These are phyloP conservation scores for Macroteleia sp. DNA, from an alignment of 2,888 invertebrate genomes.

Conservation along the genomic window DNA sequence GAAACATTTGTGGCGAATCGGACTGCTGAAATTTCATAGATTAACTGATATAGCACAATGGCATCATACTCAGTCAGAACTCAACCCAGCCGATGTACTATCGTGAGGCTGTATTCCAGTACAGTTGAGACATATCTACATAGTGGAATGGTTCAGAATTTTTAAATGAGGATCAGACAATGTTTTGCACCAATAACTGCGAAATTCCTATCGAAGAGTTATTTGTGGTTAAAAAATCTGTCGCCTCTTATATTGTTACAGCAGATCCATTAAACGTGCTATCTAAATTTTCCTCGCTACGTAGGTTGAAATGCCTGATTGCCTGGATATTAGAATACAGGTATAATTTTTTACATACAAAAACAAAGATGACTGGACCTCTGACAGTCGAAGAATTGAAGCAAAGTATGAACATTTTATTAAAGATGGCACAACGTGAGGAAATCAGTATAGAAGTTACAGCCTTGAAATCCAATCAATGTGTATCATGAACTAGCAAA, in stretches of 20 bases:
- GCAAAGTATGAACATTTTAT: too few species aligned
- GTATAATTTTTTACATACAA: too few species aligned
- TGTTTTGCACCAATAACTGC: not conserved
- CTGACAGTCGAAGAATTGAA: too few species aligned
- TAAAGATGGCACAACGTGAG: too few species aligned
- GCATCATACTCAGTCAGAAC: conserved; percentile 62
- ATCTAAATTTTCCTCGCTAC: not conserved
- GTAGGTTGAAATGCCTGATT: not conserved
- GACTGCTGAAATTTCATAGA: conserved; percentile 3
- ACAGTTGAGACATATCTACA: not conserved
- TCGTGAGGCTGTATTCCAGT: conserved; percentile 22
- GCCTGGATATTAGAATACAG: conserved; percentile 14
- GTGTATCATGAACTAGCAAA: too few species aligned
- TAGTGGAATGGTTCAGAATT: conserved; percentile 66
- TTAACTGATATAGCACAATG: conserved; percentile 34
- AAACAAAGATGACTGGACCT: too few species aligned
- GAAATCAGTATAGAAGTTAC: too few species aligned
- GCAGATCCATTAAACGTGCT: conserved; percentile 1
- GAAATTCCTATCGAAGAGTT: not conserved
- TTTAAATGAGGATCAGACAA: not conserved
- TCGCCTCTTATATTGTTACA: not conserved
- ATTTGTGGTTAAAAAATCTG: not conserved
- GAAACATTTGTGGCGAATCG: conserved; percentile 18
- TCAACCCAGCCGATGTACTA: conserved; percentile 66
- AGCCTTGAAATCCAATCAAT: too few species aligned